Base-by-base conservation (phyloP, 2,113 vertebrate species). In the Pseudonaja textilis region DNA sequence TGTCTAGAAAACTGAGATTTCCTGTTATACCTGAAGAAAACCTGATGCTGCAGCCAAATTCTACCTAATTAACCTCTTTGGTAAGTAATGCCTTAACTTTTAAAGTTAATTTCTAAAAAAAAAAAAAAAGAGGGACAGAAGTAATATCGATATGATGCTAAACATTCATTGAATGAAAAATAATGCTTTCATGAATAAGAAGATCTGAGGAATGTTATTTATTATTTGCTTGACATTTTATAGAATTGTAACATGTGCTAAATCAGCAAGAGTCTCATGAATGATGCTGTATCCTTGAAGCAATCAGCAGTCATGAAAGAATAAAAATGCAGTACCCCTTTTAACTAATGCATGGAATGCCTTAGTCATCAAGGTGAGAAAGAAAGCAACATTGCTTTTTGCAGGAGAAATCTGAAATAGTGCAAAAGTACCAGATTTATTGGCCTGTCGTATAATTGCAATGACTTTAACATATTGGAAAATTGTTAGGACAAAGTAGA, bases 161-260 rank as follows among this genome's bases (percentile, higher is more conserved):
- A 89, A 61, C 34, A 69, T 61, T 91, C 39, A 88, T n/a, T 91
- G 54, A 57, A 81, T 93, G 90, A 85, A 91, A 85, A 91, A 93
- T 74, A 85, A 89, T 39, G 25, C 29, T 42, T 47, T 85, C 42
- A 25, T 45, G 88, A 89, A 42, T n/a, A 23, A 87, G 87, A 93
- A 88, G 59, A 26, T 54, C 57, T 52, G 56, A 89, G 52, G 26
- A 45, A 22, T 12, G 25, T 85, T 34, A 18, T n/a, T 91, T 26
- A 25, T 64, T 45, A 87, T 91, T 88, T n/a, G 47, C 22, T 74
- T 64, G 86, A 29, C 54, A 6, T 14, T 59, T 88, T 88, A 5
- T 29, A 87, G 86, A 89, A 18, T 61, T 89, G 64, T 69, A 91
- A 90, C 50, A 50, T 34, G 74, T 93, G 90, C 54, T 89, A 54